Base-by-base conservation (phyloP, 2,888 invertebrate species). In the Harpalus rufipes region DNA sequence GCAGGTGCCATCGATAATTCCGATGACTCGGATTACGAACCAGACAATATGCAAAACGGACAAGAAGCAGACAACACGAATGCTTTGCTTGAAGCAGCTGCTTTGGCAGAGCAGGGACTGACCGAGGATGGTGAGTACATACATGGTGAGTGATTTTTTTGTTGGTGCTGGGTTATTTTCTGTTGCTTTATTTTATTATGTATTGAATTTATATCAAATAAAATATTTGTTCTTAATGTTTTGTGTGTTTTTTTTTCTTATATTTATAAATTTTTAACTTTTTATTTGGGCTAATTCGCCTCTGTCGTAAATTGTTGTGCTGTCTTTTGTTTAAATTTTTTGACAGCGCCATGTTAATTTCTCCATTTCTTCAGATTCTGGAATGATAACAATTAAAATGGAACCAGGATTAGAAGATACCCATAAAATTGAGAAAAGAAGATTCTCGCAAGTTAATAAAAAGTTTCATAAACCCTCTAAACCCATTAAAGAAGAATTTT, bases 1-100 rank as follows among this genome's bases (percentile, higher is more conserved):
- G 88, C 89, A 14, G 90, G 89, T 12, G 89, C 90, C 14, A 87
- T 89, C 7, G 90, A 90, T 56, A 88, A 90, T 86, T 89, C 89
- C 2, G 89, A 90, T 0, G 90, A 90, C 86, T 89, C 89, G 0
- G 90, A 90, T 86, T 90, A 89, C 86, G 90, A 90, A 78, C 89
- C 84, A 72, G 85, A 86, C 7, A 86, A 87, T 1, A 65, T 80
- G 51, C 68, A 86, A 58, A 82, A 86, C 51, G 82, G 61, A 21
- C 56, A 84, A 76, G 85, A 79, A 18, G 82, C 61, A 10, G 86
- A 86, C 68, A 86, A 87, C 41, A 87, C 88, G 7, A 87, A 87
- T 32, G 87, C 87, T 5, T 81, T 89, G 21, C 84, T 88, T 44
- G 87, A 88, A 85, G 89, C 89, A 6, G 88, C 88, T 0, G 88